A percentile compares a stretch with the other conserved stretches of the same genome.
These are phyloP conservation scores for Drosophila austrosaltans DNA, from an alignment of 2,888 invertebrate species.

Conservation along the genomic window DNA sequence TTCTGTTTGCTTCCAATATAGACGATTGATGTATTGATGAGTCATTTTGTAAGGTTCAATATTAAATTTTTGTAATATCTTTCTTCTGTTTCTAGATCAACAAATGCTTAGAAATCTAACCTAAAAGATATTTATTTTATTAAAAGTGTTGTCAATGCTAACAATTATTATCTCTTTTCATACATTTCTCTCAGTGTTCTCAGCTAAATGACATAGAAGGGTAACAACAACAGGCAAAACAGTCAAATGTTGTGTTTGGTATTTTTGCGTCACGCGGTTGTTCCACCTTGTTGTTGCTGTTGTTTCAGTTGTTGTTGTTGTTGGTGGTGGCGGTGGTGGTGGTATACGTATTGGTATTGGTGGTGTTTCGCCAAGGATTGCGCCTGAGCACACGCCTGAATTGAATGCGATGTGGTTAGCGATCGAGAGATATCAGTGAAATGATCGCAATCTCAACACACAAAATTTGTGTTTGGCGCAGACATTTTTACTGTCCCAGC, in stretches of 20 bases:
- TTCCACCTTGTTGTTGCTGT: slow-evolving; percentile 48
- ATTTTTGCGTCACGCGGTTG: slow-evolving; percentile 81
- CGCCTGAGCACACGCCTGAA: slow-evolving; percentile 79
- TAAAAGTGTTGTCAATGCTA: too few relatives aligned
- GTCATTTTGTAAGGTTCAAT: too few relatives aligned
- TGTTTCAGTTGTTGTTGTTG: slow-evolving; percentile 30
- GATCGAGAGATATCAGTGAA: slow-evolving; percentile 69
- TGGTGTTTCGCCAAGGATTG: slow-evolving; percentile 47
- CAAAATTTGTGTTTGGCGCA: slow-evolving; percentile 78
- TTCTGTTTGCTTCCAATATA: too few relatives aligned
- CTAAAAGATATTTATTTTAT: too few relatives aligned
- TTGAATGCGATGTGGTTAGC: slow-evolving; percentile 60
- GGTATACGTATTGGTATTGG: slow-evolving; percentile 28
- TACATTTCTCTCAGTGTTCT: slow-evolving; percentile 52
- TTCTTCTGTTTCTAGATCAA: too few relatives aligned
- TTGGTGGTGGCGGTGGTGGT: slow-evolving; percentile 17
- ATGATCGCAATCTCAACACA: slow-evolving; percentile 78
- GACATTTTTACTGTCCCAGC: slow-evolving; percentile 69
- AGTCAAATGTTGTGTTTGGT: slow-evolving; percentile 69
- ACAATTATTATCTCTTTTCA: not conserved
- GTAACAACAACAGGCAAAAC: slow-evolving; percentile 53
- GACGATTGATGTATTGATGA: too few relatives aligned
- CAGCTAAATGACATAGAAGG: slow-evolving; percentile 60
- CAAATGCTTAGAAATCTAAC: too few relatives aligned
- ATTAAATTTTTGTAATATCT: too few relatives aligned